These are phyloP conservation scores for Iguana delicatissima DNA, from an alignment of 2,797 vertebrate genomes.

Conservation along the genomic window DNA sequence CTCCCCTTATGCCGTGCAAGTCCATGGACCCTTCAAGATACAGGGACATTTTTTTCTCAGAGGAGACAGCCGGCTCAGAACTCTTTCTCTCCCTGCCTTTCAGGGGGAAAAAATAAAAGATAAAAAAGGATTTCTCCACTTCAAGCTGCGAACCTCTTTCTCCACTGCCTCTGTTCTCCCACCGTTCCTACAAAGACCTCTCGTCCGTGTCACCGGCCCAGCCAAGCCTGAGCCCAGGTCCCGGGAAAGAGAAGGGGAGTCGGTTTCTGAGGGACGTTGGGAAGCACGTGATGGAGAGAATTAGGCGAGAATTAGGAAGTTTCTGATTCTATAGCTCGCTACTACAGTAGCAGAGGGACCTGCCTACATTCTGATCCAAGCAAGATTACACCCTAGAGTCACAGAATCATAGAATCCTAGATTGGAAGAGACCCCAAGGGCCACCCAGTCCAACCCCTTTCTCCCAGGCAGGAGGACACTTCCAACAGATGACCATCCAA, in stretches of 20 bases:
- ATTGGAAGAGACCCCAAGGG: too few species aligned
- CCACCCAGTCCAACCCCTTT: too few species aligned
- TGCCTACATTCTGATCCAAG: background rate
- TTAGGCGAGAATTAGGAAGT: too few species aligned
- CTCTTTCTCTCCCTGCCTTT: background rate
- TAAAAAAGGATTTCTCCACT: background rate
- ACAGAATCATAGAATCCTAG: too few species aligned
- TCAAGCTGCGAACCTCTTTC: background rate
- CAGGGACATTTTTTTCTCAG: rapidly evolving
- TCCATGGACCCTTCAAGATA: background rate
- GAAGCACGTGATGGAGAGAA: too few species aligned
- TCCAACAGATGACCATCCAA: too few species aligned
- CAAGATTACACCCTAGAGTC: background rate
- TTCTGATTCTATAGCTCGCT: too few species aligned
- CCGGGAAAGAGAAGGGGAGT: rapidly evolving
- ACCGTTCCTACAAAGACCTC: background rate
- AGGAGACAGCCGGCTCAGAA: background rate
- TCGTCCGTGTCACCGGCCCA: rapidly evolving
- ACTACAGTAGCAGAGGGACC: too few species aligned
- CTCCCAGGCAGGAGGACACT: too few species aligned
- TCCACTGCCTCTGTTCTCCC: rapidly evolving
- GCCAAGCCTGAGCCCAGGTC: rapidly evolving
- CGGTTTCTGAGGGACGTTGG: background rate
- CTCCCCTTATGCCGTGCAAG: background rate
- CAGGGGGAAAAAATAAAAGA: rapidly evolving